phyloP scores from a whole-genome alignment of 2,888 invertebrate species.

The Erpobdella octoculata region DNA sequence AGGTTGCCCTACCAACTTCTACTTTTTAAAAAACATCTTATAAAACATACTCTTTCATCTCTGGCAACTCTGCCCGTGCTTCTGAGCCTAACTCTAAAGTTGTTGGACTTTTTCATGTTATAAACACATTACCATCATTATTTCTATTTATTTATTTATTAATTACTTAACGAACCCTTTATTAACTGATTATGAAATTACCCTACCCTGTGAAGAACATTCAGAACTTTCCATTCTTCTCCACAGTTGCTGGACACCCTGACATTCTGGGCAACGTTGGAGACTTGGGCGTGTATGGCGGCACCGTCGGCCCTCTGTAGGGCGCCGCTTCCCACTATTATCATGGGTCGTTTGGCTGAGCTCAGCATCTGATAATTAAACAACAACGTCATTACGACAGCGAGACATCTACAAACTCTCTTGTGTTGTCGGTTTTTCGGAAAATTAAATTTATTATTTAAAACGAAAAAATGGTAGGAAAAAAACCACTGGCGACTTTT shows the following conservation, averaged over 20 bases:
- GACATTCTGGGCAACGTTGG: slow-evolving; percentile 60
- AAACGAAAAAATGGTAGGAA: neutral
- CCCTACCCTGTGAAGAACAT: slow-evolving; percentile 77
- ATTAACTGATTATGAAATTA: neutral
- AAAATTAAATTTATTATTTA: too few species aligned
- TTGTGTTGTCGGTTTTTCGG: too few species aligned
- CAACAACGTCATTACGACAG: too few species aligned
- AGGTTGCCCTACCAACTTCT: too few species aligned
- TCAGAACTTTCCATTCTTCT: slow-evolving; percentile 70
- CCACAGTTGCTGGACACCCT: slow-evolving; percentile 41
- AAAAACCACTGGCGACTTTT: neutral
- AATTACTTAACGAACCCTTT: too few species aligned
- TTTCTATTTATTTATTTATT: neutral
- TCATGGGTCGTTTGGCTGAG: slow-evolving; percentile 74
- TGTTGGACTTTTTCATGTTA: too few species aligned
- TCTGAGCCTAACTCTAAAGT: too few species aligned
- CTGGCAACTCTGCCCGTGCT: too few species aligned
- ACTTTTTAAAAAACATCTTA: too few species aligned
- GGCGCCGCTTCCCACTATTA: slow-evolving; percentile 81
- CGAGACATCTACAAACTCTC: neutral
- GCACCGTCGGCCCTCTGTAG: slow-evolving; percentile 59
- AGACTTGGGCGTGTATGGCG: slow-evolving; percentile 57
- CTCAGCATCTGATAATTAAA: slow-evolving; percentile 56
- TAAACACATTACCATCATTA: neutral
- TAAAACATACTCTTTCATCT: too few species aligned